These are phyloP conservation scores for Polypedilum vanderplanki DNA, from an alignment of 1,140 invertebrate species.

Conservation along the genomic window DNA sequence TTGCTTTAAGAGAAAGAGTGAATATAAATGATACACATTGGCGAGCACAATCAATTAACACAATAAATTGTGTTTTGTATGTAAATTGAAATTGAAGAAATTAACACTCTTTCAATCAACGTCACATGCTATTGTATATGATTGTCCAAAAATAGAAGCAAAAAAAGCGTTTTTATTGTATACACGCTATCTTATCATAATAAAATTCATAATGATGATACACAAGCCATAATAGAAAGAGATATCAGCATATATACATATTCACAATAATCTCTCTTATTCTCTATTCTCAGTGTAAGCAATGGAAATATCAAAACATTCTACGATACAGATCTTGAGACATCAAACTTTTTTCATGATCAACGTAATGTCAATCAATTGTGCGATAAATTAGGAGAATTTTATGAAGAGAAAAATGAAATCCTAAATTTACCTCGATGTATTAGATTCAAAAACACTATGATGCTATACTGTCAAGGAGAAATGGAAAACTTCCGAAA, in stretches of 20 bases:
- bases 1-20: no score
- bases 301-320: background rate
- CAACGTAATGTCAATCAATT: background rate
- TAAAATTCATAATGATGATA: no score
- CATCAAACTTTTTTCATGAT: background rate
- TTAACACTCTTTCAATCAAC: background rate
- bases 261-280: no score
- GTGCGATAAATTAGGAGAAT: background rate
- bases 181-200: background rate
- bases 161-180: background rate
- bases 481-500: background rate
- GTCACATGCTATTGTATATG: background rate
- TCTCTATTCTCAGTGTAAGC: background rate
- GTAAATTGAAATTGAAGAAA: no score
- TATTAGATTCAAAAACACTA: background rate
- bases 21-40: background rate
- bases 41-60: constrained; percentile 3
- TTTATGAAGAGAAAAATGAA: background rate
- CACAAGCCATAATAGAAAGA: no score
- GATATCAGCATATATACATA: no score
- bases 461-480: background rate
- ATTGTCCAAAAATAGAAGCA: background rate
- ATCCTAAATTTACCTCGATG: background rate
- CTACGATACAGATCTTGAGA: background rate
- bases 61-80: background rate